Evolutionary conservation across 2,888 invertebrate species (phyloP).

Genomic region (Cylloceria caligata): DNA sequence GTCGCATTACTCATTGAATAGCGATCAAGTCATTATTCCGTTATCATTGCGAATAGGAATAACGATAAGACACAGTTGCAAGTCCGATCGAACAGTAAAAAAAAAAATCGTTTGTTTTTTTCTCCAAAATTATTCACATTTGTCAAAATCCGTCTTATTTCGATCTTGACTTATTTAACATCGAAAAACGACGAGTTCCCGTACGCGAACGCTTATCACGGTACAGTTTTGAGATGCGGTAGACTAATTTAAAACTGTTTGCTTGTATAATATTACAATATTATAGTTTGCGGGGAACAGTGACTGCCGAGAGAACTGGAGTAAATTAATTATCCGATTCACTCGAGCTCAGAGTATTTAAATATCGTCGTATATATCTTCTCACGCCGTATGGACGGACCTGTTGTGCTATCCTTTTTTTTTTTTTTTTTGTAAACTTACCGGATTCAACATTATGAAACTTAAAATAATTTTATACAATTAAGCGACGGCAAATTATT

Average conservation of each 20-base stretch:
- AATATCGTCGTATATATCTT: conserved; percentile 52
- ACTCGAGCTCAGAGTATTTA: conserved; percentile 46
- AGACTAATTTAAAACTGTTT: conserved; percentile 22
- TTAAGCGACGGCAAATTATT: conserved; percentile 16
- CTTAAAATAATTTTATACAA: conserved; percentile 11
- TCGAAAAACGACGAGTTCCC: conserved; percentile 55
- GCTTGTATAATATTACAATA: conserved; percentile 6
- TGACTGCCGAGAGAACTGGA: conserved; percentile 20
- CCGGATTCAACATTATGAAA: conserved; percentile 42
- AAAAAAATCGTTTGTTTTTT: conserved; percentile 45
- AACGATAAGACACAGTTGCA: conserved; percentile 12
- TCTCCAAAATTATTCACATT: neutral
- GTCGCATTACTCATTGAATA: neutral
- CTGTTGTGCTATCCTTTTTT: conserved; percentile 60
- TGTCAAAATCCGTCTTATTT: neutral
- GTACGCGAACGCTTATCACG: conserved; percentile 8
- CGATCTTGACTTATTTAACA: conserved; percentile 53
- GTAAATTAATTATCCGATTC: conserved; percentile 18
- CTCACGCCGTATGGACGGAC: conserved; percentile 69
- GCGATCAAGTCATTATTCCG: conserved; percentile 2
- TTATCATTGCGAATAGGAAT: neutral
- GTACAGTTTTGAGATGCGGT: conserved; percentile 22
- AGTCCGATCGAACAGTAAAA: conserved; percentile 31
- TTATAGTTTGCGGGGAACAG: conserved; percentile 36
- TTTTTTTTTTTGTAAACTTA: conserved; percentile 30